Evolutionary conservation across 2,888 invertebrate genomes (phyloP).

Genomic region (Mesorhabditis sp.): DNA sequence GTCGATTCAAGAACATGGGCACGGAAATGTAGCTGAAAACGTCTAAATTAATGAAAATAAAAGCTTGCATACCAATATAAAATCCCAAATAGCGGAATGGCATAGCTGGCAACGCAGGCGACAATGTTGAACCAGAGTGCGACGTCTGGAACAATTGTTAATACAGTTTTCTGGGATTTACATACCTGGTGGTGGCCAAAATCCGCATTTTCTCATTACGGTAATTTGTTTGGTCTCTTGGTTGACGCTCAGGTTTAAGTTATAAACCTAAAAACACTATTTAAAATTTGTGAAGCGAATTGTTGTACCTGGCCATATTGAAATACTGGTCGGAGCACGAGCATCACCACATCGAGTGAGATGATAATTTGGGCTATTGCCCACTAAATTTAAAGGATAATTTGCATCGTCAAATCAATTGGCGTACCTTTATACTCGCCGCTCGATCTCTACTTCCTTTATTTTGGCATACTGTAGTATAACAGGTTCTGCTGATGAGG

Average conservation of each 20-base stretch:
- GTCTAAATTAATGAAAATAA: background rate
- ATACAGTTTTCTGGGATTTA: constrained; percentile 11
- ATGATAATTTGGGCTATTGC: constrained; percentile 45
- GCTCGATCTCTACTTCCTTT: constrained; percentile 46
- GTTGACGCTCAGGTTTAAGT: constrained; percentile 46
- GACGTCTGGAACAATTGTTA: constrained; percentile 33
- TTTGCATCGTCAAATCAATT: background rate
- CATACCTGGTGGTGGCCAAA: constrained; percentile 40
- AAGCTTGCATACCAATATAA: constrained; percentile 41
- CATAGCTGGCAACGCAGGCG: constrained; percentile 48
- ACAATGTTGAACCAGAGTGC: constrained; percentile 53
- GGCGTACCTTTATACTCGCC: constrained; percentile 48
- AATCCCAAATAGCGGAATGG: constrained; percentile 53
- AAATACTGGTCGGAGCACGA: constrained; percentile 54
- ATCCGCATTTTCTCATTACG: constrained; percentile 42
- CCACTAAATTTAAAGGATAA: constrained; percentile 23
- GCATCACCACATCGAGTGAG: constrained; percentile 41
- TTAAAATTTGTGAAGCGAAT: background rate
- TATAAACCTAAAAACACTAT: constrained; percentile 31
- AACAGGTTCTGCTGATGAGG: constrained; percentile 54
- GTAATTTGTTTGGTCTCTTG: constrained; percentile 32
- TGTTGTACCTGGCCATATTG: constrained; percentile 39
- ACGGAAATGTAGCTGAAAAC: constrained; percentile 51
- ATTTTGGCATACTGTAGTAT: constrained; percentile 53
- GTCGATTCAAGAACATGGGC: constrained; percentile 52